Evolutionary conservation across 2,888 invertebrate species (phyloP), one percentile per base, ranked within the genome.

Genomic region (Strigamia transsilvanica): DNA sequence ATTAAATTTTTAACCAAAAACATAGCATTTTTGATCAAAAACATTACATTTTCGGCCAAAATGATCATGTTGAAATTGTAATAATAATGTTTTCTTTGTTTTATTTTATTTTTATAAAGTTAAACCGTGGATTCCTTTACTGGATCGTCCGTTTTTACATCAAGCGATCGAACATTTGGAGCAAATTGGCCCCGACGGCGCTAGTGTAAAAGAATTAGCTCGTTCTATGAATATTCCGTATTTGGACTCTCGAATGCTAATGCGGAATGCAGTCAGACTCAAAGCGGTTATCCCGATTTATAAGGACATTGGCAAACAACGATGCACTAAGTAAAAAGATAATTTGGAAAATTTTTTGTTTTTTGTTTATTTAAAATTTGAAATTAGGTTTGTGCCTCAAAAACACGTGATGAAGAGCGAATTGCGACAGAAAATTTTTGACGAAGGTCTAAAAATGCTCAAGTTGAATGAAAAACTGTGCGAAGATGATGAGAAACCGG

Each of bases 151-250:
- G 0, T 79, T 85, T 0, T 77, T 87, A 10, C 82, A 83, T 12
- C 86, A 87, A 83, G 84, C 84, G 4, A 84, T 85, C 80, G 81
- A 83, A 18, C 79, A 85, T 9, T 83, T 87, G 13, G 84, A 84
- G 73, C 79, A 82, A 5, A 84, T 85, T 3, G 86, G 86, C 0
- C 82, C 85, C 12, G 84, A 85, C 12, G 87, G 87, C 15, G 82
- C 86, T 18, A 84, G 85, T 41, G 84, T 85, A 66, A 61, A 78
- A 9, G 84, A 85, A 32, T 32, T 87, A 32, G 83, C 84, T 7
- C 82, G 83, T 77, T 81, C 82, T 5, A 81, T 86, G 56, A 81
- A 83, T 0, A 79, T 85, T 12, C 84, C 85, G 4, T 84, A 84
- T 23, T 84, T 86, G 4, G 85, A 85, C 32, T 84, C 84, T 5